Evolutionary conservation across 1,140 invertebrate species (phyloP).

Genomic region (Araneus ventricosus): DNA sequence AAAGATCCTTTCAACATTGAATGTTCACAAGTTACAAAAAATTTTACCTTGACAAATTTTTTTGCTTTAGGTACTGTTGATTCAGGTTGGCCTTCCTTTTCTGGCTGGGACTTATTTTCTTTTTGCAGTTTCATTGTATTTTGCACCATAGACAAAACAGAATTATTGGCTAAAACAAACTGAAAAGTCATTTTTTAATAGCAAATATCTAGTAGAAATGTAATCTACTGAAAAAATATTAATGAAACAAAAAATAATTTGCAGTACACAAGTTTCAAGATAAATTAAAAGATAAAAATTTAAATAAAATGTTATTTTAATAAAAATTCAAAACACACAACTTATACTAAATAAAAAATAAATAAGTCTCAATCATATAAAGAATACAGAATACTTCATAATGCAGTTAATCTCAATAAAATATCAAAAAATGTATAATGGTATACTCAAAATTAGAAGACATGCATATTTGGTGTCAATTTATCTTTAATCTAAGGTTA

Average conservation of each 20-base stretch:
- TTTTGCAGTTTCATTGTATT: constrained; percentile 83
- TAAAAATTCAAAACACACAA: neutral
- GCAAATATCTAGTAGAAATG: neutral
- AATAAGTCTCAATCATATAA: neutral
- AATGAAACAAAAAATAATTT: neutral
- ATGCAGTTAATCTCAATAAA: no score
- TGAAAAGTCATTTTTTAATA: constrained; percentile 77
- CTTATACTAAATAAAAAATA: neutral
- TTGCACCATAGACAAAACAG: constrained; percentile 89
- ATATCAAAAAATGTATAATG: no score
- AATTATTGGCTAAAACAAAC: constrained; percentile 91
- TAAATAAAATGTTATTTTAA: neutral
- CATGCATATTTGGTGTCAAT: no score
- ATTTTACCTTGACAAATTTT: constrained; percentile 85
- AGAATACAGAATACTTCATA: no score
- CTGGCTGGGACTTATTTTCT: constrained; percentile 80
- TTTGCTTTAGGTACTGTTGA: constrained; percentile 92
- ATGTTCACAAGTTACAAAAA: constrained; percentile 68
- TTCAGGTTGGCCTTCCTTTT: constrained; percentile 86
- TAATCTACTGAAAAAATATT: neutral
- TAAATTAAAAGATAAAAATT: neutral
- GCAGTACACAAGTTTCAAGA: neutral
- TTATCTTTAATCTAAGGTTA: no score
- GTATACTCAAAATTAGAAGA: no score
- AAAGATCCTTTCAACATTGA: no score